Base-by-base conservation (phyloP, 1,140 invertebrate species). In the Apis dorsata region DNA sequence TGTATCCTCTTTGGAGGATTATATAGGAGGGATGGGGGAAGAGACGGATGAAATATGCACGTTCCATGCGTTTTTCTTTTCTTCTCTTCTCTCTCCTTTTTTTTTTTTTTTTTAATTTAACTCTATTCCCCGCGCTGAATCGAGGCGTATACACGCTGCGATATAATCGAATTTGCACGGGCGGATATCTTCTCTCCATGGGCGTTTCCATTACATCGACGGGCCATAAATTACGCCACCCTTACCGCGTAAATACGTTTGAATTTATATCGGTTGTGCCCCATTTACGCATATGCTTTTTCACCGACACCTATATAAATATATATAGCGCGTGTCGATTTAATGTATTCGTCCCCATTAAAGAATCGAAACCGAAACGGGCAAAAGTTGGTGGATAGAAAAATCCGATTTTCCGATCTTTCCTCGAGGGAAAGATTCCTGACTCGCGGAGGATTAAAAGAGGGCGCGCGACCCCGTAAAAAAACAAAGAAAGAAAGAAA, bases 201-300 rank as follows among this genome's bases (percentile, higher is more conserved):
- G 87, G 81, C 86, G 86, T 88, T 88, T 78, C 80, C 87, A 86
- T 88, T 84, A 86, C 81, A 85, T 86, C 85, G 85, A 71, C 81
- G 75, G 79, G 81, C 77, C 70, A 90, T 90, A 90, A 90, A 90
- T 90, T 89, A 87, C 79, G 63, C 65, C 81, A 81, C 89, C 86
- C 89, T 85, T 77, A n/a, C 80, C 75, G 57, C 81, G 81, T 88
- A 90, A 90, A 90, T 89, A 84, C 79, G 51, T 88, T 80, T 86
- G 88, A 88, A 90, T 89, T 88, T 90, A 88, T 88, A 80, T 83
- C 73, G 28, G 49, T 53, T 65, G 57, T 88, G 86, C 72, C 79
- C 90, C 82, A 90, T 90, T 90, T 90, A 90, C 78, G 88, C 90
- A 90, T 90, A 90, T 90, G 90, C 83, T 89, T 90, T 85, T 86